Base-by-base conservation (phyloP, 64 coral and sea anemone species). In the Montipora efflorescens region DNA sequence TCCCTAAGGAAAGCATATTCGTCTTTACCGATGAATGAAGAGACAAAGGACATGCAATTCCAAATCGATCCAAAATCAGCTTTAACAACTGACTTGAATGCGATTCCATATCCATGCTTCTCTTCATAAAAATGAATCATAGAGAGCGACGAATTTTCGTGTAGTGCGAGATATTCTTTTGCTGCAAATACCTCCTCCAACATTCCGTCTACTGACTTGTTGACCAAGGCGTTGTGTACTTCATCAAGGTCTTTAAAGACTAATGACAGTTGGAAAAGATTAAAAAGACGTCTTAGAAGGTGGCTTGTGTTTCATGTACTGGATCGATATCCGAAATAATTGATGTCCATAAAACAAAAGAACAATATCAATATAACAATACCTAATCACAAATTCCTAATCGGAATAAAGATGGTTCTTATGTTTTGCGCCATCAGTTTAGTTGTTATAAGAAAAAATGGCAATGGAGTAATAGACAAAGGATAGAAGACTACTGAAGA, bases 141-240 rank as follows among this genome's bases (percentile, higher is more conserved):
- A 7, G 79, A 81, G 6, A 81, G 16, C 18, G 44, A 43, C 36
- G 59, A 19, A 61, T 44, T 36, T 13, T 19, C 6, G 14, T 68
- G 67, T 67, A 5, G 1, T 1, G 48, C 66, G 0, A 84, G 46
- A 44, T 47, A 84, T 45, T 67, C 81, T 8, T 46, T 84, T 36
- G 28, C 81, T n/a, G 59, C 46, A 18, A 68, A 84, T 36, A 84
- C 48, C 44, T 84, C 81, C 15, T 84, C 81, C 59, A 84, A 5
- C 22, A 84, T 84, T 13, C 81, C 81, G 9, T 84, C 81, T 61
- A 84, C 61, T 14, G 74, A 76, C 2, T 67, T 19, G 14, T 18
- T 68, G 16, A 47, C 61, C 59, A 84, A 48, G 2, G 61, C 61
- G 5, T 67, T 10, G 59, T 47, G 66, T 9, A 43, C 59, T 28